Evolutionary conservation across 1,140 invertebrate genomes (phyloP), one percentile per base, ranked within the genome.

Genomic region (Hylaeus volcanicus): DNA sequence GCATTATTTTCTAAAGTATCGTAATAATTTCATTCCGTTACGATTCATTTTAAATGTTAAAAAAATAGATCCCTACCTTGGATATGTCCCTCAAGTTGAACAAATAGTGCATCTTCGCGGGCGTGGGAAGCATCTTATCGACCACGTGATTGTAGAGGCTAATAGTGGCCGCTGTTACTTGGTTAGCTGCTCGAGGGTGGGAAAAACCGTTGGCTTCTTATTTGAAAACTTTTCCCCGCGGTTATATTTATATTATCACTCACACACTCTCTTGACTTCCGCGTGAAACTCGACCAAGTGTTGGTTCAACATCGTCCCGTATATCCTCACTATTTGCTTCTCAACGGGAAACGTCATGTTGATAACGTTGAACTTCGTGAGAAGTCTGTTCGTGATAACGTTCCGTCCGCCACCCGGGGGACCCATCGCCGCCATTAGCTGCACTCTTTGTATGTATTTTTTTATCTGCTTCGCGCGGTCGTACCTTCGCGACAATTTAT

Each of bases 1-100:
- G 26, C 26, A 26, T 26, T 26, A 26, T 26, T 26, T 26, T 0
- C 26, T 26, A 26, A 26, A 26, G 26, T 26, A 26, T 26, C 0
- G 26, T 26, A 26, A 26, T 26, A 26, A 26, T 26, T 26, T 26
- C 26, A 26, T 26, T 26, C 26, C 26, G 26, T 26, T 26, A 26
- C 26, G 26, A 26, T 26, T 26, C 26, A 26, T 26, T 26, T 26
- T 26, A 0, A 26, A 26, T 26, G 26, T 26, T 26, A 26, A 26
- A 26, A 26, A 26, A 26, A 26, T 26, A 26, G 26, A 26, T 26
- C 0, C 0, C 58, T 86, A 95, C 95, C 93, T 96, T 97, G 2
- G 97, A 98, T 84, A 98, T 97, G 89, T 98, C 97, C 83, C 97
- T 94, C 79, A 98, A 91, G 92, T 97, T 98, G 92, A 98, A 98